phyloP scores from a whole-genome alignment of 2,113 vertebrate species.

The Ceyx margarethae region DNA sequence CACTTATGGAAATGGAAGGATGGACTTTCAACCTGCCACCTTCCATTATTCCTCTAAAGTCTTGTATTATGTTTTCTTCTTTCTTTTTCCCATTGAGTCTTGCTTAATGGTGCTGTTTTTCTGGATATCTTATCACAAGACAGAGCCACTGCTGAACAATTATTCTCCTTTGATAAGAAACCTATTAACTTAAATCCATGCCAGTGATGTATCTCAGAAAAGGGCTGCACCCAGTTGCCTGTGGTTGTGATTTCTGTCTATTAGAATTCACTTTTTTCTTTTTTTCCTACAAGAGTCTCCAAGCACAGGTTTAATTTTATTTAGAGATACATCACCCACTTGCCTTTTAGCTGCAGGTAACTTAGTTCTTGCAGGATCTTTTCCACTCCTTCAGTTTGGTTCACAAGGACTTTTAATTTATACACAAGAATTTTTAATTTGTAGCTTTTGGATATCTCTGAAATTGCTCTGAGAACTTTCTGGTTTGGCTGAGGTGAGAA shows the following conservation, averaged over 20 bases:
- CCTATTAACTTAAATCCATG: not conserved
- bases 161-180: not conserved
- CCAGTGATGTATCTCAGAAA: not conserved
- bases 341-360: not conserved
- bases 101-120: not conserved
- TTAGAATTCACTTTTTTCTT: not conserved
- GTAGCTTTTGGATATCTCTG: not conserved
- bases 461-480: not conserved
- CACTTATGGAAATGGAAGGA: not conserved
- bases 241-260: not conserved
- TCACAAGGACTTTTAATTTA: not conserved
- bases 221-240: not conserved
- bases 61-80: not conserved
- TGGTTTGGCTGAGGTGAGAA: not conserved
- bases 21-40: not conserved
- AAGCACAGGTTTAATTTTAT: not conserved
- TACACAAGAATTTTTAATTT: not conserved
- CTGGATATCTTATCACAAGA: not conserved
- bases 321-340: not conserved
- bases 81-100: not conserved
- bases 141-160: not conserved
- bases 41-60: not conserved
- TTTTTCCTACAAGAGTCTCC: not conserved
- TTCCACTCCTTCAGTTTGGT: not conserved
- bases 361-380: not conserved